Evolutionary conservation across 2,113 vertebrate species (phyloP).

Genomic region (Muntiacus muntjak): DNA sequence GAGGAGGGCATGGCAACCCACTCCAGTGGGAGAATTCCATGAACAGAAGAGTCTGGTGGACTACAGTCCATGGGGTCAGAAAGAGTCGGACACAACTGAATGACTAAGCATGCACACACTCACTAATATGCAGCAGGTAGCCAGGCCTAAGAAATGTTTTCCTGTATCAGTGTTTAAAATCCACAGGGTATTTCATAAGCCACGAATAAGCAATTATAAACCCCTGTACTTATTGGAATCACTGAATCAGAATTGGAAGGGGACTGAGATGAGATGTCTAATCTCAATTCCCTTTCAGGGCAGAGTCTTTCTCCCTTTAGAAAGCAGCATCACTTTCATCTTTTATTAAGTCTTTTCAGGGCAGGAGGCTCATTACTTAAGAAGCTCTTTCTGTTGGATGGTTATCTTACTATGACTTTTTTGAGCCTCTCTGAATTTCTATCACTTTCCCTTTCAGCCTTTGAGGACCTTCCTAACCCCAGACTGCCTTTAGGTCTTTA

Average conservation of each 20-base stretch:
- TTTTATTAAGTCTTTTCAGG: neutral
- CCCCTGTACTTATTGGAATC: neutral
- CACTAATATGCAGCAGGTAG: neutral
- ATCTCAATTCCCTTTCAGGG: neutral
- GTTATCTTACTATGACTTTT: neutral
- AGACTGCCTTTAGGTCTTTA: neutral
- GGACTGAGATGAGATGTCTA: neutral
- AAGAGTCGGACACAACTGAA: neutral
- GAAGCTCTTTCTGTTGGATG: neutral
- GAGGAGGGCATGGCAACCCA: neutral
- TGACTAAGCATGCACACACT: accelerated
- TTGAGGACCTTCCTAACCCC: neutral
- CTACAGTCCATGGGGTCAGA: neutral
- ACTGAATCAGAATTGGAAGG: neutral
- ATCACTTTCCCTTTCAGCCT: neutral
- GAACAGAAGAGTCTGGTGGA: neutral
- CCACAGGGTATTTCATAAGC: neutral
- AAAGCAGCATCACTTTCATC: neutral
- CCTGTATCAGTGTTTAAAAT: neutral
- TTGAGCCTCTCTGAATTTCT: neutral
- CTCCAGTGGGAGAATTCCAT: neutral
- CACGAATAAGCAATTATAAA: neutral
- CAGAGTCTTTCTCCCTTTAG: neutral
- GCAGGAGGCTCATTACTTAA: neutral
- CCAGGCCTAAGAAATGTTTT: neutral